Conservation (phyloP, 2,888 invertebrate genomes). For the Iphiclides podalirius region DNA sequence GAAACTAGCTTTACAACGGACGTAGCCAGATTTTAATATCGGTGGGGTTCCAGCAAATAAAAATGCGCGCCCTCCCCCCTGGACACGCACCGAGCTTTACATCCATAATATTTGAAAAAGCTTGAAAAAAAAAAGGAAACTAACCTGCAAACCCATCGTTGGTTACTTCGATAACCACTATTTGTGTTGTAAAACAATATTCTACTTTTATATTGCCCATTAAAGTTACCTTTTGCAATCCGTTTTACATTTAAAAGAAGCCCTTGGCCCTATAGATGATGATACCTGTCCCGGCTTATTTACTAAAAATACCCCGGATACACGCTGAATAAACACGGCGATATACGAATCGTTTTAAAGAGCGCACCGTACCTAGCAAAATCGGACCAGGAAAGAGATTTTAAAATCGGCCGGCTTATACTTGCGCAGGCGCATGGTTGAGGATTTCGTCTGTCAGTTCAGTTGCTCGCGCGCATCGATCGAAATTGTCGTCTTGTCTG, state of each 20-base stretch:
- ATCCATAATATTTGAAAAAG: no score
- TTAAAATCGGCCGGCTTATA: constrained; percentile 47
- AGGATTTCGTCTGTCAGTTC: constrained; percentile 68
- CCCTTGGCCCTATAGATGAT: constrained; percentile 63
- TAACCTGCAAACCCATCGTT: no score
- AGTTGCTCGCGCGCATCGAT: constrained; percentile 71
- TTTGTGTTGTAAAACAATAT: no score
- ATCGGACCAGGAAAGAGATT: constrained; percentile 28
- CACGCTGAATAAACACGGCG: constrained; percentile 66
- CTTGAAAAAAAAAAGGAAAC: no score
- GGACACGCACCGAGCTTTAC: no score
- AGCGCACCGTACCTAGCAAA: constrained; percentile 15
- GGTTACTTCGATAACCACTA: no score
- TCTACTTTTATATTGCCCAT: no score
- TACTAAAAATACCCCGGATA: constrained; percentile 73
- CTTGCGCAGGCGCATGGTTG: constrained; percentile 65
- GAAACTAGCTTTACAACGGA: no score
- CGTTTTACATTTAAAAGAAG: constrained; percentile 35
- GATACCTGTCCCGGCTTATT: constrained; percentile 69
- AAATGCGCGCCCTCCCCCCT: no score
- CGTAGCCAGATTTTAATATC: no score
- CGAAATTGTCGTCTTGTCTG: constrained; percentile 42
- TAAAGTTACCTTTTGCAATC: constrained; percentile 8
- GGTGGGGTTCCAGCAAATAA: no score
- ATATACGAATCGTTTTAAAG: constrained; percentile 33